phyloP scores from a whole-genome alignment of 2,888 invertebrate species.

The Atrina japonica region DNA sequence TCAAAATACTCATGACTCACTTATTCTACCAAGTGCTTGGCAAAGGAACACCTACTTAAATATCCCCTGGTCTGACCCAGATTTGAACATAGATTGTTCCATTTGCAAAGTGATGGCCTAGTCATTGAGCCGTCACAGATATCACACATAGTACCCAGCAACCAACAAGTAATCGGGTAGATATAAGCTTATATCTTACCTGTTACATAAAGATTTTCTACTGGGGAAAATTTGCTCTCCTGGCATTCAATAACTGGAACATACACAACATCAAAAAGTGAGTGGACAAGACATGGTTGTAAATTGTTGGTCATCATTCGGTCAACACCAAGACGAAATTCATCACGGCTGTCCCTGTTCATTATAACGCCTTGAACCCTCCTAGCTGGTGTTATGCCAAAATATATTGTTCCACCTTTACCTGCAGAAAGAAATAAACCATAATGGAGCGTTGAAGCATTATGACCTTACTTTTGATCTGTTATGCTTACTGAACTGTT shows the following conservation, averaged over 20 bases:
- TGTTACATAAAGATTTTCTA: constrained; percentile 56
- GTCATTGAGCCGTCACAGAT: no score
- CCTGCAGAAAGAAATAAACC: constrained; percentile 42
- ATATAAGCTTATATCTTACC: no score
- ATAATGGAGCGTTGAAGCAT: no score
- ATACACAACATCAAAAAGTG: constrained; percentile 55
- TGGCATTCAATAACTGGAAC: constrained; percentile 47
- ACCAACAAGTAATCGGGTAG: no score
- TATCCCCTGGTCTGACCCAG: no score
- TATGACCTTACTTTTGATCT: no score
- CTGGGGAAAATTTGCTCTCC: constrained; percentile 1
- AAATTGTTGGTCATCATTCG: constrained; percentile 55
- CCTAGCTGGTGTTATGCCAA: constrained; percentile 54
- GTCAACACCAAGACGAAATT: constrained; percentile 63
- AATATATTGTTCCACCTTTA: constrained; percentile 58
- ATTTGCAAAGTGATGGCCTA: no score
- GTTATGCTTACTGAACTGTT: background rate
- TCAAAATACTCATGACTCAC: no score
- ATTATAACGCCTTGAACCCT: constrained; percentile 56
- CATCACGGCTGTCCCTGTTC: constrained; percentile 60
- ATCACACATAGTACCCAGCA: no score
- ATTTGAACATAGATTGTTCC: no score
- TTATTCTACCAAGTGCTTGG: no score
- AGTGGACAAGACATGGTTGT: constrained; percentile 53
- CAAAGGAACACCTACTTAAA: no score